Conservation (phyloP, 1,140 invertebrate species). For the Platyscapa corneri region DNA sequence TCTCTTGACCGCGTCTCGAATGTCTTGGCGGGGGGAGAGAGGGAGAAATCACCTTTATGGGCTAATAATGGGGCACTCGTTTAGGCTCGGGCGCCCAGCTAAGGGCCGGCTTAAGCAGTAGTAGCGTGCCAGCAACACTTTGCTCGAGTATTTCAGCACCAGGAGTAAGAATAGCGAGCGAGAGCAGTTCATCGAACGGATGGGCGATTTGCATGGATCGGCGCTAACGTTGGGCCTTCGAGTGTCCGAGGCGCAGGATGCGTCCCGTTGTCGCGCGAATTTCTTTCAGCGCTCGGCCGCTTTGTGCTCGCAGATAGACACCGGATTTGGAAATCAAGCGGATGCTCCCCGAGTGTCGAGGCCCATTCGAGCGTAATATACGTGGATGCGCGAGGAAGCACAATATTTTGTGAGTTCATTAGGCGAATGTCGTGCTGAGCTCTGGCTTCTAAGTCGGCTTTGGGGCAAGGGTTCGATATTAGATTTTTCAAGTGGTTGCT, state of each 20-base stretch:
- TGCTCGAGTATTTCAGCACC: neutral
- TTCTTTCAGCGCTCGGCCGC: neutral
- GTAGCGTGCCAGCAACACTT: neutral
- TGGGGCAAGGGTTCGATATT: conserved; percentile 40
- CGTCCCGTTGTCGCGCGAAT: neutral
- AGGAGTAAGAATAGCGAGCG: too few relatives aligned
- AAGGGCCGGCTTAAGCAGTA: neutral
- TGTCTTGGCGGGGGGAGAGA: neutral
- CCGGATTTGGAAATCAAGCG: conserved; percentile 10
- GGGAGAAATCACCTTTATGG: conserved; percentile 13
- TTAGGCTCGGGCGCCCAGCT: neutral
- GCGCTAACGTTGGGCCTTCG: neutral
- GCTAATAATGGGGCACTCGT: conserved; percentile 12
- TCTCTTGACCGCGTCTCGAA: conserved; percentile 16
- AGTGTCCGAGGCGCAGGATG: neutral
- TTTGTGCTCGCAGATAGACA: neutral
- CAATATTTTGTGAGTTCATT: conserved; percentile 50
- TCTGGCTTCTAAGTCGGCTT: conserved; percentile 23
- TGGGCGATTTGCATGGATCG: neutral
- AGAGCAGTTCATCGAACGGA: neutral
- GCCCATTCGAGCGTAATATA: neutral
- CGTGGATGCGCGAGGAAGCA: conserved; percentile 9
- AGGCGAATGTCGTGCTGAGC: conserved; percentile 40
- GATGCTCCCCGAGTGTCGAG: neutral
- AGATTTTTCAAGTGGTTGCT: conserved; percentile 48